These are phyloP conservation scores for Sakesphorus luctuosus DNA, from an alignment of 2,113 vertebrate species.

Conservation along the genomic window DNA sequence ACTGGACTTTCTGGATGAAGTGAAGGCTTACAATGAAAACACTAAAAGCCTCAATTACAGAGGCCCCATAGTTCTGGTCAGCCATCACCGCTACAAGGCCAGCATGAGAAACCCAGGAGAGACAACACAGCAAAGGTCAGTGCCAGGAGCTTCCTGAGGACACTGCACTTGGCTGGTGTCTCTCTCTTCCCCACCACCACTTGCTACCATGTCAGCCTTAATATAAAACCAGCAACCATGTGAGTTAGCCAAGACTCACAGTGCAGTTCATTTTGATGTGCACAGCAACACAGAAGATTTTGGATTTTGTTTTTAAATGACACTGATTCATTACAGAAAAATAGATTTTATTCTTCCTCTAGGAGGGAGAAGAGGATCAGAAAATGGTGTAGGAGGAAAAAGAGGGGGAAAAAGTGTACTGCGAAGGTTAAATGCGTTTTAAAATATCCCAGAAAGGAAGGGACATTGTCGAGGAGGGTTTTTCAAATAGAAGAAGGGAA, in stretches of 20 bases:
- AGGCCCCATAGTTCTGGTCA: constrained; percentile 24
- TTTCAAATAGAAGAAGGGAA: not conserved
- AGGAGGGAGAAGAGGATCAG: not conserved
- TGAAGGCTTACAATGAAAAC: constrained; percentile 17
- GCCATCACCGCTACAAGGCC: not conserved
- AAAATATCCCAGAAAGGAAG: not conserved
- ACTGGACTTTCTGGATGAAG: constrained; percentile 18
- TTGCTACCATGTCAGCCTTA: not conserved
- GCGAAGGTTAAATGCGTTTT: not conserved
- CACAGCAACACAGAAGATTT: not conserved
- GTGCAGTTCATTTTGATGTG: not conserved
- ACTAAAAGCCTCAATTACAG: constrained; percentile 30
- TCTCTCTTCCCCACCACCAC: not conserved
- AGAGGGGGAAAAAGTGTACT: not conserved
- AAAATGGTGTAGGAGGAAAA: not conserved
- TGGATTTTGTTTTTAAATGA: not conserved
- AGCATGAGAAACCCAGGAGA: not conserved
- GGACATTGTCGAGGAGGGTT: not conserved
- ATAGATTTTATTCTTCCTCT: not conserved
- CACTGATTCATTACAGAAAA: not conserved
- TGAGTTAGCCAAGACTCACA: not conserved
- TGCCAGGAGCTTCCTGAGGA: not conserved
- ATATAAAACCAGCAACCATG: not conserved
- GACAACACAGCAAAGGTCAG: not conserved
- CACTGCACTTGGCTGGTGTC: not conserved